Percentiles rank a stretch among this genome's conserved stretches.
These are phyloP conservation scores for Leucoma salicis DNA, from an alignment of 2,888 invertebrate genomes.

Conservation along the genomic window DNA sequence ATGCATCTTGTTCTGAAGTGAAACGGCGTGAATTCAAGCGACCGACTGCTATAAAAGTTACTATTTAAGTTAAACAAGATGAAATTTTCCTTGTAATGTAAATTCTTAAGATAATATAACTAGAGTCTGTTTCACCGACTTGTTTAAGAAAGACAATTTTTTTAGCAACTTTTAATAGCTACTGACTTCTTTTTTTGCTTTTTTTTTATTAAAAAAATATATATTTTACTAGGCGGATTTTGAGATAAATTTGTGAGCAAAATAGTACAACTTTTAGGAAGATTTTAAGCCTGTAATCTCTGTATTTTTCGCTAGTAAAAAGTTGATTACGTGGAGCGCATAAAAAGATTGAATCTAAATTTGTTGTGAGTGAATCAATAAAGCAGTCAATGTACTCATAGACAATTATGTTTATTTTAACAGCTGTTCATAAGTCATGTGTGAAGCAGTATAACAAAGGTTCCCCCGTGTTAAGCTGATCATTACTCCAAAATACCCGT, in stretches of 20 bases:
- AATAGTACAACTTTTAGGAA: too few relatives aligned
- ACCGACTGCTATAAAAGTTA: slow-evolving; percentile 51
- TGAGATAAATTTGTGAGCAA: too few relatives aligned
- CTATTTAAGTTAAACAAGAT: slow-evolving; percentile 58
- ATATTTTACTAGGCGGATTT: too few relatives aligned
- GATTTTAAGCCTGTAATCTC: too few relatives aligned
- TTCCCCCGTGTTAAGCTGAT: neutral
- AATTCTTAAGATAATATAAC: slow-evolving; percentile 51
- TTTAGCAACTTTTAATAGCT: slow-evolving; percentile 41
- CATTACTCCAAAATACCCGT: neutral
- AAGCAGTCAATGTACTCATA: too few relatives aligned
- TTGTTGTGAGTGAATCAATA: too few relatives aligned
- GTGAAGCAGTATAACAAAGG: neutral
- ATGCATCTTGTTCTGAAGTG: slow-evolving; percentile 24
- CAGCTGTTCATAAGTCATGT: too few relatives aligned
- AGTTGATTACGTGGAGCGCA: too few relatives aligned
- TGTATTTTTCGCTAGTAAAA: too few relatives aligned
- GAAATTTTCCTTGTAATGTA: slow-evolving; percentile 56
- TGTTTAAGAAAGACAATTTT: slow-evolving; percentile 42
- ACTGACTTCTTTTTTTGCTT: slow-evolving; percentile 24
- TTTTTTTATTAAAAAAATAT: too few relatives aligned
- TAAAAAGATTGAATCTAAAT: too few relatives aligned
- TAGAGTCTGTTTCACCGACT: slow-evolving; percentile 35
- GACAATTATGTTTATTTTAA: too few relatives aligned
- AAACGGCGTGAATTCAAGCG: slow-evolving; percentile 39